Conservation (phyloP, 1,140 invertebrate species). For the Lutraria rhynchaena region DNA sequence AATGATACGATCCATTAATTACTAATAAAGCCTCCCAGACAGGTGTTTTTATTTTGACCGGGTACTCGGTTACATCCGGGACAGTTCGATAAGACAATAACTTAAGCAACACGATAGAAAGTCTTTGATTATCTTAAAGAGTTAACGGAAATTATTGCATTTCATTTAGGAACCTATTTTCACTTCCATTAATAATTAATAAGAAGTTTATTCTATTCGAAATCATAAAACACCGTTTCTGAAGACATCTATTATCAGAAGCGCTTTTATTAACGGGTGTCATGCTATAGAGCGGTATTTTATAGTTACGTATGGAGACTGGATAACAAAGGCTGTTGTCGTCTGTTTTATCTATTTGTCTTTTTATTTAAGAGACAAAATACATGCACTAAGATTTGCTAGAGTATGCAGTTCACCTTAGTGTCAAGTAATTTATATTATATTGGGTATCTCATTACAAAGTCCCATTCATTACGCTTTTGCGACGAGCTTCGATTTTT, state of each 20-base stretch:
- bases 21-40: constrained; percentile 22
- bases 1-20: constrained; percentile 18
- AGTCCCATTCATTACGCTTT: no score
- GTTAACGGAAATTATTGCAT: constrained; percentile 59
- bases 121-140: constrained; percentile 59
- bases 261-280: no score
- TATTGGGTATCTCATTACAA: no score
- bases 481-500: no score
- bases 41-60: constrained; percentile 28
- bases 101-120: constrained; percentile 53
- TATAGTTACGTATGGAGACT: no score
- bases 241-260: constrained; percentile 18
- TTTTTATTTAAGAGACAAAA: no score
- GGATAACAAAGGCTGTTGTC: no score
- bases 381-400: no score
- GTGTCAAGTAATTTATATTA: no score
- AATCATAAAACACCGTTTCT: constrained; percentile 25
- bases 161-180: constrained; percentile 25
- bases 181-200: constrained; percentile 44
- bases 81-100: constrained; percentile 43
- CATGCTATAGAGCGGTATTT: no score
- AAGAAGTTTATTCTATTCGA: constrained; percentile 27
- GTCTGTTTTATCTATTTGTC: no score
- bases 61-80: constrained; percentile 55
- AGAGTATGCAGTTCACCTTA: no score